A percentile compares a stretch with the other conserved stretches of the same genome.
Evolutionary conservation across 2,888 invertebrate species (phyloP).

Genomic region (Plebejus argus): DNA sequence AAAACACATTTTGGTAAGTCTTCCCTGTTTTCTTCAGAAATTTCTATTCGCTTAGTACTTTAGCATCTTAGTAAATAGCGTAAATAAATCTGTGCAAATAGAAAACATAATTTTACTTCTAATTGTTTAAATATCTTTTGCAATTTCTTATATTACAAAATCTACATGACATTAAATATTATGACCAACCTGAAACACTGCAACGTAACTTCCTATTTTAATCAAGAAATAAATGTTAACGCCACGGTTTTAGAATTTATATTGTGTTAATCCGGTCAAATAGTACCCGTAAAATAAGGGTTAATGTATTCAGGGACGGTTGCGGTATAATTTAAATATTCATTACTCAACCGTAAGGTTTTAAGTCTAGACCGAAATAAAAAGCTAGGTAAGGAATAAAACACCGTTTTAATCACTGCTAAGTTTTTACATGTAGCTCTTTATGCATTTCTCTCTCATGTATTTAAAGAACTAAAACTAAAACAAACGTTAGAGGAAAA

Average conservation of each 20-base stretch:
- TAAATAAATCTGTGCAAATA: not conserved
- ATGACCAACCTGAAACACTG: not conserved
- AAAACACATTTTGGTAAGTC: too few species aligned
- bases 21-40: too few species aligned
- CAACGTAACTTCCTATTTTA: not conserved
- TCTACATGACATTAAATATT: not conserved
- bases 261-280: slow-evolving; percentile 27
- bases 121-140: not conserved
- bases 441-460: not conserved
- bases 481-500: not conserved
- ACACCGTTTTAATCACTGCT: slow-evolving; percentile 1
- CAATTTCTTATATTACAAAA: not conserved
- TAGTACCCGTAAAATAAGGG: slow-evolving; percentile 24
- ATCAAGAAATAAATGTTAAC: slow-evolving; percentile 21
- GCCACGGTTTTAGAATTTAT: slow-evolving; percentile 24
- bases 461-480: not conserved
- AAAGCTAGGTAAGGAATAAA: slow-evolving; percentile 19
- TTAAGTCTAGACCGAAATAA: slow-evolving; percentile 24
- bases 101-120: too few species aligned
- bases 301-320: slow-evolving; percentile 25
- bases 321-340: slow-evolving; percentile 21
- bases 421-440: not conserved
- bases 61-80: too few species aligned
- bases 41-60: too few species aligned
- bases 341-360: slow-evolving; percentile 16